phyloP scores from a whole-genome alignment of 2,113 vertebrate species.

The Ammodytes dubius region DNA sequence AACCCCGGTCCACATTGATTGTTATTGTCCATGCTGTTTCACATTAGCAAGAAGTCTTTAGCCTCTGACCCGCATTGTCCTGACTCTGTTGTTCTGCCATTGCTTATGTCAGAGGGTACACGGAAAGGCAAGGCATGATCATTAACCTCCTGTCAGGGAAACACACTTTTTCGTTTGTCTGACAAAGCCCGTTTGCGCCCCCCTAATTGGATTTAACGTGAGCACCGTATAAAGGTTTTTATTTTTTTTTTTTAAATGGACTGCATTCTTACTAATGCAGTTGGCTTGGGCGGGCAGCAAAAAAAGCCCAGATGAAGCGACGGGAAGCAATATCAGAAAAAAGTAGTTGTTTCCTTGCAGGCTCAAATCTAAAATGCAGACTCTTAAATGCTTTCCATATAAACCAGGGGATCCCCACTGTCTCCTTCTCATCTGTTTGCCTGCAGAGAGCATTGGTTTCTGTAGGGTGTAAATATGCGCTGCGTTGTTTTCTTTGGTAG shows the following conservation, averaged over 20 bases:
- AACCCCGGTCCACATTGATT: slow-evolving; percentile 67
- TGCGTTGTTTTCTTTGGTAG: slow-evolving; percentile 81
- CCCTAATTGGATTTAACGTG: slow-evolving; percentile 74
- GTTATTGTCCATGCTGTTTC: slow-evolving; percentile 75
- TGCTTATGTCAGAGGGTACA: slow-evolving; percentile 70
- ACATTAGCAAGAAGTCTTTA: slow-evolving; percentile 77
- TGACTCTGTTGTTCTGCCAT: slow-evolving; percentile 71
- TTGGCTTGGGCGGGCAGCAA: slow-evolving; percentile 16
- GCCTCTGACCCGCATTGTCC: slow-evolving; percentile 71
- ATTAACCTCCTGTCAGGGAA: slow-evolving; percentile 76
- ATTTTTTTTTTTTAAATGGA: slow-evolving; percentile 56
- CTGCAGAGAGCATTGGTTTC: slow-evolving; percentile 72
- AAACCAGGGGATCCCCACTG: slow-evolving; percentile 55
- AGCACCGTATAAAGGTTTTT: slow-evolving; percentile 36
- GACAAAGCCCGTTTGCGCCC: slow-evolving; percentile 56
- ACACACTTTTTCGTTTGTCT: slow-evolving; percentile 65
- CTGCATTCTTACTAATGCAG: slow-evolving; percentile 32
- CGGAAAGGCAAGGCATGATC: slow-evolving; percentile 51
- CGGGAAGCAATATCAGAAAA: slow-evolving; percentile 69
- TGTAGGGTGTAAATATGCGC: slow-evolving; percentile 86
- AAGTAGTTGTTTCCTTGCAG: slow-evolving; percentile 45
- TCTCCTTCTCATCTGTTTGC: slow-evolving; percentile 65
- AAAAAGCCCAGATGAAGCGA: slow-evolving; percentile 36
- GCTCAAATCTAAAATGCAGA: slow-evolving; percentile 45
- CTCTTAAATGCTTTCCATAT: slow-evolving; percentile 50